Percentiles rank a stretch among this genome's conserved stretches.
Conservation (phyloP, 2,113 vertebrate species). For the Chamaetylas fuelleborni region DNA sequence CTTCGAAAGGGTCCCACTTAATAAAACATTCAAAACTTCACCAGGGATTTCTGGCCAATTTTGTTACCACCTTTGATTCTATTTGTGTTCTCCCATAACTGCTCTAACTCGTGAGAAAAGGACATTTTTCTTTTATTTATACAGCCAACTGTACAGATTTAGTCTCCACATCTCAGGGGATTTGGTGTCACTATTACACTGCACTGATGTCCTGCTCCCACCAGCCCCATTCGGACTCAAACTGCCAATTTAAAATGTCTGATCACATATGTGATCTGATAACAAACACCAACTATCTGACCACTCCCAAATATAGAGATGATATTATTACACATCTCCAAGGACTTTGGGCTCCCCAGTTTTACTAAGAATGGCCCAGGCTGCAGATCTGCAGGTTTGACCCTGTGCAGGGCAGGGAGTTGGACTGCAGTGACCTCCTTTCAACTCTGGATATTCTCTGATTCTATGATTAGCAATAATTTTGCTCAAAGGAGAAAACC, state of each 20-base stretch:
- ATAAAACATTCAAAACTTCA: conserved; percentile 32
- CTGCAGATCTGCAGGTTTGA: not conserved
- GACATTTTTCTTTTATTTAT: not conserved
- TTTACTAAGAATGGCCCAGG: not conserved
- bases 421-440: not conserved
- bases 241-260: not conserved
- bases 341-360: not conserved
- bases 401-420: not conserved
- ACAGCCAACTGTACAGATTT: not conserved
- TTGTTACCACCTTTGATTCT: not conserved
- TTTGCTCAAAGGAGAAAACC: not conserved
- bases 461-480: not conserved
- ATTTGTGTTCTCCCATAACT: conserved; percentile 9
- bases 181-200: not conserved
- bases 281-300: not conserved
- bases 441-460: not conserved
- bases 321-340: not conserved
- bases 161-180: not conserved
- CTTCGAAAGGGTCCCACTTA: conserved; percentile 32
- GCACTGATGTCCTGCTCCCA: not conserved
- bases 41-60: conserved; percentile 30
- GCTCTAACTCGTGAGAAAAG: not conserved
- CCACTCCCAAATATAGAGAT: not conserved
- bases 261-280: not conserved
- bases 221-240: not conserved